A percentile compares a stretch with the other conserved stretches of the same genome.
These are phyloP conservation scores for Chorisops tibialis DNA, from an alignment of 2,888 invertebrate species.

Conservation along the genomic window DNA sequence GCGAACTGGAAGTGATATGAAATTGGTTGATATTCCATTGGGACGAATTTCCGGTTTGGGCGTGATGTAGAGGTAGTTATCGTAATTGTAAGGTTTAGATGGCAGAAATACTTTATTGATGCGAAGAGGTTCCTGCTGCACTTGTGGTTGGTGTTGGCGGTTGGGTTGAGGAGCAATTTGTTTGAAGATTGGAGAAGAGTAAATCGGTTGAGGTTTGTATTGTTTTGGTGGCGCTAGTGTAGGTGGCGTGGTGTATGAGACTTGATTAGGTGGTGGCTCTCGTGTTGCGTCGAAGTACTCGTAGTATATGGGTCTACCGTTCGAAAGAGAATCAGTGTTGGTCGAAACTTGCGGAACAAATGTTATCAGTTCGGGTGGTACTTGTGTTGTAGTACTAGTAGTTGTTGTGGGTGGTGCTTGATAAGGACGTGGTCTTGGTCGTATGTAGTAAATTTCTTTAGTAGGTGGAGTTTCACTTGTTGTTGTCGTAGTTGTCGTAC, in stretches of 20 bases:
- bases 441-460: conserved; percentile 42
- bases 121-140: conserved; percentile 5
- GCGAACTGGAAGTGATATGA: conserved; percentile 20
- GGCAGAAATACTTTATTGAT: conserved; percentile 21
- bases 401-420: conserved; percentile 51
- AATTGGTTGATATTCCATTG: conserved; percentile 36
- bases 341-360: conserved; percentile 44
- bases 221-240: conserved; percentile 18
- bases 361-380: conserved; percentile 40
- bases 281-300: conserved; percentile 49
- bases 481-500: conserved; percentile 51
- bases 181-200: neutral
- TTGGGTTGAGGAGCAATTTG: neutral
- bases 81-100: conserved; percentile 32
- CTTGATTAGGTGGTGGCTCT: neutral
- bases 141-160: neutral
- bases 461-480: conserved; percentile 47
- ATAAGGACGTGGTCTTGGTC: conserved; percentile 36
- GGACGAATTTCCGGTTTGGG: conserved; percentile 56
- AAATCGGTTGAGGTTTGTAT: conserved; percentile 22
- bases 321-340: conserved; percentile 41
- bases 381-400: conserved; percentile 51
- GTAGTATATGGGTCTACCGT: conserved; percentile 51
- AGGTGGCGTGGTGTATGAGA: neutral
- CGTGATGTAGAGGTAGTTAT: conserved; percentile 52